Conservation (phyloP, 2,888 invertebrate species). For the Lypha dubia region DNA sequence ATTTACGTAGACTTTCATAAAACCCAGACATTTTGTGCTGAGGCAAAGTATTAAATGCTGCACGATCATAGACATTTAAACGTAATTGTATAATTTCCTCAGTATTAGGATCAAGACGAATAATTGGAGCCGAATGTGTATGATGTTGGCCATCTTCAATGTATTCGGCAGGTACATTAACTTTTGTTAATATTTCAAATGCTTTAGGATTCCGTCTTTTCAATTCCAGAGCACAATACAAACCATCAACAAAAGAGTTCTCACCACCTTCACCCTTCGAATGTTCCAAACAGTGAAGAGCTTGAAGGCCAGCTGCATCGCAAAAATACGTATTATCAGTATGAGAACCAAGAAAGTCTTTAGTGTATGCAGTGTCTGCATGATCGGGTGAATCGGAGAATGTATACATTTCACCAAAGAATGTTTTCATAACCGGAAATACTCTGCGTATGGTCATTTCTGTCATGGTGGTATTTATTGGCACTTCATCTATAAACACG, state of each 20-base stretch:
- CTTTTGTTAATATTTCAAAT: conserved; percentile 85
- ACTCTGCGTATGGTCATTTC: conserved; percentile 84
- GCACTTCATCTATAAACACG: conserved; percentile 81
- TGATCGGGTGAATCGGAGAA: conserved; percentile 85
- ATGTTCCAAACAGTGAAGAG: conserved; percentile 86
- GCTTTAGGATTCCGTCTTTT: conserved; percentile 84
- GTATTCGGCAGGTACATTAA: conserved; percentile 87
- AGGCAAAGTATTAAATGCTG: conserved; percentile 85
- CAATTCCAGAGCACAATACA: conserved; percentile 86
- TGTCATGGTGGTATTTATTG: conserved; percentile 80
- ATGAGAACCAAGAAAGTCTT: conserved; percentile 87
- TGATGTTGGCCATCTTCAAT: conserved; percentile 86
- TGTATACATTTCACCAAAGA: conserved; percentile 90
- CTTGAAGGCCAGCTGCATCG: conserved; percentile 88
- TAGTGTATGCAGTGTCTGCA: conserved; percentile 90
- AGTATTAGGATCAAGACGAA: conserved; percentile 85
- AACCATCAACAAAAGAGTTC: conserved; percentile 90
- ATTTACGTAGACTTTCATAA: conserved; percentile 86
- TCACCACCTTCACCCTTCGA: conserved; percentile 88
- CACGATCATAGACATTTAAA: conserved; percentile 90
- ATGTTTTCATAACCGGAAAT: conserved; percentile 87
- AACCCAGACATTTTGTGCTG: conserved; percentile 85
- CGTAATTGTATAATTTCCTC: conserved; percentile 86
- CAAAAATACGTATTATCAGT: conserved; percentile 91
- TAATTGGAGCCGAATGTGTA: conserved; percentile 85